A percentile compares a stretch with the other conserved stretches of the same genome.
Evolutionary conservation across 2,113 vertebrate genomes (phyloP).

Genomic region (Ceyx margarethae): DNA sequence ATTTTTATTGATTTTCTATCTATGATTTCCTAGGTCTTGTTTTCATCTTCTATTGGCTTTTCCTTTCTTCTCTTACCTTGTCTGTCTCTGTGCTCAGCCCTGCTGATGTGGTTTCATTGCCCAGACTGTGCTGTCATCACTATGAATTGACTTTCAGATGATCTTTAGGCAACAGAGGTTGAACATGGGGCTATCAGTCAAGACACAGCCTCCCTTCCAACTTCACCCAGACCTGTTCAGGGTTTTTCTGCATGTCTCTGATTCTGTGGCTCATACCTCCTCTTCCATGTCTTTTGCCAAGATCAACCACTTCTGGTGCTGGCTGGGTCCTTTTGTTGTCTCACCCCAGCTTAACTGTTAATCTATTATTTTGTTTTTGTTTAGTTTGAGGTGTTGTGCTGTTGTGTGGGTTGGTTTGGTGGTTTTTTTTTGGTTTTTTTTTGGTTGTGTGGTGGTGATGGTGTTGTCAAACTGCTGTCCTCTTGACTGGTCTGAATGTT

Average conservation of each 20-base stretch:
- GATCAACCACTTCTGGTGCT: background rate
- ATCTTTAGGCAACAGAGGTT: background rate
- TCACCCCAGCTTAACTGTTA: background rate
- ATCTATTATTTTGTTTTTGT: background rate
- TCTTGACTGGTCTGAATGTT: background rate
- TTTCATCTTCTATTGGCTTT: background rate
- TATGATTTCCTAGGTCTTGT: background rate
- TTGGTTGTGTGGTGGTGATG: background rate
- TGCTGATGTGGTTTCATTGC: background rate
- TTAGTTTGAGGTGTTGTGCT: too few relatives aligned
- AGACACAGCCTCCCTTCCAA: rapidly evolving
- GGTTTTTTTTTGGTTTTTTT: background rate
- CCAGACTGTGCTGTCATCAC: background rate
- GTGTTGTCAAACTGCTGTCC: background rate
- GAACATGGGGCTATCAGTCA: background rate
- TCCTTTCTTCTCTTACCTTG: background rate
- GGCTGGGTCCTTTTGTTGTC: background rate
- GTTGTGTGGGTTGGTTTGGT: background rate
- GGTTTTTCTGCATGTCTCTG: background rate
- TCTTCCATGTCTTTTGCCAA: background rate
- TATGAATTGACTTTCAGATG: rapidly evolving
- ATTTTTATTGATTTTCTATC: background rate
- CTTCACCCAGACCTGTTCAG: background rate
- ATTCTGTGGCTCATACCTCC: background rate
- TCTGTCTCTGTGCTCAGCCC: background rate